Evolutionary conservation across 92 coral and sea anemone genomes (phyloP).

Genomic region (Zoanthus gigantus): DNA sequence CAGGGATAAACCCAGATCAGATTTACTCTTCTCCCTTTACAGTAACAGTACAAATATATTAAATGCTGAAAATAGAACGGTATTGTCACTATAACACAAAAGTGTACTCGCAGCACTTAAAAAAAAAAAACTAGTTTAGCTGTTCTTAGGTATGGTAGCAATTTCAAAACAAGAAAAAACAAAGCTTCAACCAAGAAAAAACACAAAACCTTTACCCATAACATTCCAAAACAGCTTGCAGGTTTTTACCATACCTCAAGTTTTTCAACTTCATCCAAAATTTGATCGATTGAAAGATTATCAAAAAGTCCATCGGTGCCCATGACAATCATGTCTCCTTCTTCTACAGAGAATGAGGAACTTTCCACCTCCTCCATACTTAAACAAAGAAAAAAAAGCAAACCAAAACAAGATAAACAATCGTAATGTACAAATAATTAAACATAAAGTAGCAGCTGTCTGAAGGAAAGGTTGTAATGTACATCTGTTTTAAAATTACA

Average conservation of each 20-base stretch:
- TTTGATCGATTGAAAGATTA: conserved; percentile 87
- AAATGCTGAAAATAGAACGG: no score
- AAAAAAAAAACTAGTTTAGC: no score
- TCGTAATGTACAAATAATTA: neutral
- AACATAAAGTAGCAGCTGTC: no score
- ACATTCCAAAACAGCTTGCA: neutral
- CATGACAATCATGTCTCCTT: conserved; percentile 90
- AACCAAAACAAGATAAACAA: neutral
- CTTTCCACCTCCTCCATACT: conserved; percentile 96
- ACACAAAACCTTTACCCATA: neutral
- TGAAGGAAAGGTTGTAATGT: no score
- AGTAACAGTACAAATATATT: no score
- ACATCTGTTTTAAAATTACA: no score
- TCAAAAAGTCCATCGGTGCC: conserved; percentile 98
- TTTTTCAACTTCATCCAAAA: conserved; percentile 75
- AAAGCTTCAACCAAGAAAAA: no score
- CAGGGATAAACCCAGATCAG: no score
- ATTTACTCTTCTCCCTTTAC: no score
- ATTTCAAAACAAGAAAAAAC: no score
- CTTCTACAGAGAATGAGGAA: conserved; percentile 91
- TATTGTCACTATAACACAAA: no score
- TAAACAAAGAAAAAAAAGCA: neutral
- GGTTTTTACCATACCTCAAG: conserved; percentile 74
- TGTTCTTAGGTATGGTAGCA: neutral
- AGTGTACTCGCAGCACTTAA: no score